These are phyloP conservation scores for Sebastes iracundus DNA, from an alignment of 2,797 vertebrate species.

Conservation along the genomic window DNA sequence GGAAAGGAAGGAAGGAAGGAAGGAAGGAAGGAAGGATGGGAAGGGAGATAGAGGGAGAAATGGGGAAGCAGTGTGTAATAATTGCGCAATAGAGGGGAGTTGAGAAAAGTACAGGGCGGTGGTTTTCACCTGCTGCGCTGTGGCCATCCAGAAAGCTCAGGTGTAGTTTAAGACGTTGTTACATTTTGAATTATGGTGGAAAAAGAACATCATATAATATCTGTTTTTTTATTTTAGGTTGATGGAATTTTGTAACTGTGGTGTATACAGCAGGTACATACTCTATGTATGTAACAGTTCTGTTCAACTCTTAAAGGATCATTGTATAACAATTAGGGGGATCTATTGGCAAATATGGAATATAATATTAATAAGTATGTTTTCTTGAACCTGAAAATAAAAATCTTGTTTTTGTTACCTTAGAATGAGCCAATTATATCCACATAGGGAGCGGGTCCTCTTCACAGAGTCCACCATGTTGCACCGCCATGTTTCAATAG, in stretches of 20 bases:
- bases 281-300: background rate
- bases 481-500: no score
- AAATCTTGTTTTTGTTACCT: no score
- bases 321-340: no score
- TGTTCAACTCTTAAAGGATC: background rate
- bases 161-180: constrained; percentile 6
- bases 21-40: background rate
- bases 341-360: no score
- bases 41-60: constrained; percentile 4
- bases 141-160: background rate
- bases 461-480: no score
- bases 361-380: no score
- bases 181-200: background rate
- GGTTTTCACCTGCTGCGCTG: constrained; percentile 29
- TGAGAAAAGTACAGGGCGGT: constrained; percentile 20
- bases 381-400: no score
- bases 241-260: background rate
- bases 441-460: no score
- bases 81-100: constrained; percentile 23
- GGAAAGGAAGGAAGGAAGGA: constrained; percentile 16
- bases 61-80: constrained; percentile 36
- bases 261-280: background rate
- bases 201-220: constrained; percentile 15
- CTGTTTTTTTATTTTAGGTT: background rate
- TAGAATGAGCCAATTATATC: no score